Base-by-base conservation (phyloP, 2,888 invertebrate species). In the Mesochorus sp. region DNA sequence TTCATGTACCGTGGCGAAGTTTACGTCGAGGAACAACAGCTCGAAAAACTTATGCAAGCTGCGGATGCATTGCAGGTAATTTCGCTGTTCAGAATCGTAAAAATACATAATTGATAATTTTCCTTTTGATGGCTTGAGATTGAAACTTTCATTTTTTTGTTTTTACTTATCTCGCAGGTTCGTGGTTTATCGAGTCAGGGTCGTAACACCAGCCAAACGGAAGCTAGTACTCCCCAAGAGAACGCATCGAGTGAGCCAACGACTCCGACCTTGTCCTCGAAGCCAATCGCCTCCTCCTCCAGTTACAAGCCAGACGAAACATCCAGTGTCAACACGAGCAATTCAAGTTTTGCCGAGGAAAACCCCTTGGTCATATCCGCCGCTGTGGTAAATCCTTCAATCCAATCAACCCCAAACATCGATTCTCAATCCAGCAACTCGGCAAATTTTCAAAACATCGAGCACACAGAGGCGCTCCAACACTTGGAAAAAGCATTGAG, bases 1-100 rank as follows among this genome's bases (percentile, higher is more conserved):
- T 91, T 91, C 70, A 91, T 91, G 91, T 91, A 91, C 78, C 88
- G 90, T 3, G 91, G 91, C 1, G 91, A 91, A 80, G 91, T 91
- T 5, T 91, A 91, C 73, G 91, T 91, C 26, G 91, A 90, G 57
- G 87, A 90, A 74, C 90, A 90, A 61, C 91, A 91, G 73, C 86
- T 91, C 2, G 86, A 86, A 47, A 90, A 88, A 37, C 85, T 91
- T 14, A 91, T 91, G 90, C 89, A 89, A 70, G 91, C 90, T 24
- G 91, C 91, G 0, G 89, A 90, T 79, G 91, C 88, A 79, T 81
- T 91, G 61, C 90, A 91, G 88, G 90, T 90, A 86, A 66, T 12
- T 21, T 24, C 0, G 19, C n/a, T 34, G 34, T 34, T 5, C 3
- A n/a, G 19, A 26, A 59, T 14, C 12, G 2, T 44, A 42, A 39